Base-by-base conservation (phyloP, 2,888 invertebrate genomes). In the Camponotus fellah region DNA sequence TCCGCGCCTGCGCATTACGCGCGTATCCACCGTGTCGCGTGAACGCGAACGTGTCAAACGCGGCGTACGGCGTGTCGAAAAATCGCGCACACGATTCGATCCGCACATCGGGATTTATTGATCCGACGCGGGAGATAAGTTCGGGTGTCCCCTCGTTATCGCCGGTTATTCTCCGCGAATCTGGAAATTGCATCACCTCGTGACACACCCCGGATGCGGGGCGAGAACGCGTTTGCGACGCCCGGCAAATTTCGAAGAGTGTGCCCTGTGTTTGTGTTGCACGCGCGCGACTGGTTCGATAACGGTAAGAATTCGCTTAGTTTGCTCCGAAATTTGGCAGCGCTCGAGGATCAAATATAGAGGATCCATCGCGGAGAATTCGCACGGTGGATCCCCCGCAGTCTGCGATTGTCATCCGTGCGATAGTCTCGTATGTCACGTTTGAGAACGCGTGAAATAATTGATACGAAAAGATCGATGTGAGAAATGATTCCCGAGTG, bases 221-320 rank as follows among this genome's bases (percentile, higher is more conserved):
- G 9, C 56, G 43, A 64, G 6, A 53, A 6, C 43, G 32, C 58
- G 53, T 69, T 26, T 40, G 53, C 64, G 72, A 26, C 62, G 40
- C 66, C 64, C 83, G 87, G 77, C 62, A 76, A 85, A 68, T 83
- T 80, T 60, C 34, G 79, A 69, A 53, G 76, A 14, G 32, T 26
- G 32, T 26, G 49, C 34, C 21, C 2, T n/a, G 53, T 53, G 53
- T n/a, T n/a, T 53, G 53, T 17, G 65, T 66, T 43, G 9, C 32
- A 14, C 14, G 17, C 34, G 6, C 10, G 34, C 9, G 34, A 10
- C 12, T 71, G 34, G 4, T 34, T 62, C 3, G 17, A 62, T 0
- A 37, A 74, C 58, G 74, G 74, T 74, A 74, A 74, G 72, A 53
- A 37, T 65, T 6, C 6, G 17, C 0, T 4, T 12, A 21, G 6